phyloP scores from a whole-genome alignment of 1,140 invertebrate genomes.

The Riptortus pedestris region DNA sequence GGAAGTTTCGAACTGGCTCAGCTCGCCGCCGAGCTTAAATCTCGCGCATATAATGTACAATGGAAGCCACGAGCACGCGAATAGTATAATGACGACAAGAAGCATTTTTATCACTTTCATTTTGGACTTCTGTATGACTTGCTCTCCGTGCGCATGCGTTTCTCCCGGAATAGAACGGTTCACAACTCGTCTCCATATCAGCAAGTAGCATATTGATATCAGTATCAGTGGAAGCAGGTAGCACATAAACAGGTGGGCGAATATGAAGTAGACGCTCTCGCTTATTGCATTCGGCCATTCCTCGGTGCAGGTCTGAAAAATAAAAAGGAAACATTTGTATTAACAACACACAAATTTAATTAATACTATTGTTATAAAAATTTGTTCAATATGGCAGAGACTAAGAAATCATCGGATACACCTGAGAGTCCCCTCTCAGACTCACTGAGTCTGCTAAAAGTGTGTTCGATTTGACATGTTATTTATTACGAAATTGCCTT shows the following conservation, averaged over 20 bases:
- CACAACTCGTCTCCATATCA: conserved; percentile 42
- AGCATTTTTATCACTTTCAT: conserved; percentile 52
- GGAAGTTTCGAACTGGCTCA: conserved; percentile 32
- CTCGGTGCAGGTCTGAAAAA: conserved; percentile 38
- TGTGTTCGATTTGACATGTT: too few species aligned
- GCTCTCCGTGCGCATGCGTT: conserved; percentile 31
- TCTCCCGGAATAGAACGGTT: conserved; percentile 35
- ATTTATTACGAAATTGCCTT: too few species aligned
- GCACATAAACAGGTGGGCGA: conserved; percentile 48
- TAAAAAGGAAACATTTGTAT: background rate
- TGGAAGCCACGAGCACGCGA: conserved; percentile 54
- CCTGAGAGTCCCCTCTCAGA: too few species aligned
- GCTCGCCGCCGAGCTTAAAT: conserved; percentile 38
- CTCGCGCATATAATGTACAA: conserved; percentile 45
- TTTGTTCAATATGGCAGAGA: too few species aligned
- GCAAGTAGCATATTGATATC: conserved; percentile 46
- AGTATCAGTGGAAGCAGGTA: conserved; percentile 44
- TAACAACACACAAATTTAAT: background rate
- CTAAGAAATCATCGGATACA: too few species aligned
- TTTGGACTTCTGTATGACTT: conserved; percentile 33
- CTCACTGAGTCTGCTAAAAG: too few species aligned
- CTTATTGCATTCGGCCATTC: conserved; percentile 40
- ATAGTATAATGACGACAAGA: conserved; percentile 49
- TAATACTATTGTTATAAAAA: background rate
- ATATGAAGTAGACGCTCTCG: conserved; percentile 43